Base-by-base conservation (phyloP, 2,113 vertebrate genomes). In the Pionites leucogaster region DNA sequence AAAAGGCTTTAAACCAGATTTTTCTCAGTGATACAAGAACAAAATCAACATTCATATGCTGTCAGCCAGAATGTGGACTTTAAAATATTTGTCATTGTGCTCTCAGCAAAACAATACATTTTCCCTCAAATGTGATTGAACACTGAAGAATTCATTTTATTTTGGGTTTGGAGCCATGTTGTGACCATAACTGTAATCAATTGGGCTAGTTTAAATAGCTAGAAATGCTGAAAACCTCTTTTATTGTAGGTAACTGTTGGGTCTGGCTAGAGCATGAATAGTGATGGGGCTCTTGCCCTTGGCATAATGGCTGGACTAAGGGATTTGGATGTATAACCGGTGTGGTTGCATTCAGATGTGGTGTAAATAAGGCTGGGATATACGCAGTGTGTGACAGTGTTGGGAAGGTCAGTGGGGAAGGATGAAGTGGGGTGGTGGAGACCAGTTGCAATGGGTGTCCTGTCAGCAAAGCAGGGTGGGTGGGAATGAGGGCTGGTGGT, bases 401-500 rank as follows among this genome's bases (percentile, higher is more conserved):
- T 52, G 97, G 98, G 91, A 99, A 96, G 75, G 98, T 82, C 94
- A 99, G 42, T 17, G 98, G 97, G 68, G 99, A 95, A 33, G 98
- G 96, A 15, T 98, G 98, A 71, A 97, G 97, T 13, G 97, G 97
- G 31, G 94, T 77, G 17, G 97, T 80, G 7, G 94, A 98, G n/a
- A 97, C 96, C 87, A 98, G 97, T 92, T 98, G 98, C 64, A 97
- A 82, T 2, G 95, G 98, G 42, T 95, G 98, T 71, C 95, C 97
- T 15, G 98, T 76, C 76, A 99, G 78, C n/a, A 98, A 88, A 92
- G 97, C 86, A 71, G 98, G 93, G 62, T 98, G 98, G 44, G 97
- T 67, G 71, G 98, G 98, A 89, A 98, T 91, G 49, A 99, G 90
- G 37, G 98, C 64, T 67, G 98, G 98, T 0, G 95, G 74, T 62